Base-by-base conservation (phyloP, 2,888 invertebrate species). In the Drosophila engyochracea region DNA sequence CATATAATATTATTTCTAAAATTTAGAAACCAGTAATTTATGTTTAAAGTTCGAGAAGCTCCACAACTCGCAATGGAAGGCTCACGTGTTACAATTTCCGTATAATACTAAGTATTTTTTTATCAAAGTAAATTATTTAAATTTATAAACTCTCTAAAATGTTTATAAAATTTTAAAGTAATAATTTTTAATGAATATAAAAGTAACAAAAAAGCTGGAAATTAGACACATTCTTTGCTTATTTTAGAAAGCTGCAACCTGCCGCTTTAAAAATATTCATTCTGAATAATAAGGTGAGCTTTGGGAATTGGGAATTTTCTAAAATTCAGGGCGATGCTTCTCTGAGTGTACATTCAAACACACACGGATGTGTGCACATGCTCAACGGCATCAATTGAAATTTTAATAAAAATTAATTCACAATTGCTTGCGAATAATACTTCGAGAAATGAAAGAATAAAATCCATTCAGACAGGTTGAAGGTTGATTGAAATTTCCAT, bases 401-500 rank as follows among this genome's bases (percentile, higher is more conserved):
- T 39, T 22, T 28, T 14, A n/a, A 30, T 57, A n/a, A 30, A 57
- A 57, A 39, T 57, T 28, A 57, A 39, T 37, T 39, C n/a, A 39
- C 37, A 35, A 19, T 37, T 54, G 33, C 54, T 25, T 37, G 25
- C 12, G 55, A 37, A 55, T 35, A 55, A 28, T 39, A 30, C n/a
- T n/a, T 39, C 39, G 28, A 9, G 39, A 57, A 39, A 14, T 39
- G 55, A 19, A n/a, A 25, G 16, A 35, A 16, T 16, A 5, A 16
- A 4, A 25, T 22, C 10, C 12, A 44, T 6, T 44, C n/a, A 12
- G 22, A 12, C 3, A n/a, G 12, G n/a, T n/a, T 44, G 12, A 44
- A 12, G 0, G 3, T 22, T 22, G 22, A 22, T 47, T 47, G 47
- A 4, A 47, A 3, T 22, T 47, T 7, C 1, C 2, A 7, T 22